phyloP scores from a whole-genome alignment of 2,113 vertebrate species.

The Oncorhynchus nerka region DNA sequence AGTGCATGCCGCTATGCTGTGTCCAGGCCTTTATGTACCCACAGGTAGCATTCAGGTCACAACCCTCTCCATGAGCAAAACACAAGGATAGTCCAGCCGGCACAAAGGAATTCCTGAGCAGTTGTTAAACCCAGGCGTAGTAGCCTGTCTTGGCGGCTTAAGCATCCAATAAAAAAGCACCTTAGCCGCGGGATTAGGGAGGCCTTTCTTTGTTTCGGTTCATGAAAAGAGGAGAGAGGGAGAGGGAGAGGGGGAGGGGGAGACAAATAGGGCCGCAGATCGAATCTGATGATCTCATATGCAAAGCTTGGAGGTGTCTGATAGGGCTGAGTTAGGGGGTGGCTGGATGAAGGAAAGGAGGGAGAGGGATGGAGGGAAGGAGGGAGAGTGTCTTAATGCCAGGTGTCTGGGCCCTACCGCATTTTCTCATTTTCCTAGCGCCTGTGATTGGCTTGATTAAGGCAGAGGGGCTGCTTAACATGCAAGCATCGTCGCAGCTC shows the following conservation, averaged over 20 bases:
- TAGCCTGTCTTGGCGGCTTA: conserved; percentile 49
- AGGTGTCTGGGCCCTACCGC: conserved; percentile 60
- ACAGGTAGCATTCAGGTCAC: conserved; percentile 45
- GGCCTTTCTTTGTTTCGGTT: conserved; percentile 67
- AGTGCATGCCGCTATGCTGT: conserved; percentile 21
- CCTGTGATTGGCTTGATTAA: conserved; percentile 60
- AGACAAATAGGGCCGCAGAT: conserved; percentile 55
- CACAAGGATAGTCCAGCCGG: conserved; percentile 7
- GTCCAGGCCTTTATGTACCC: conserved; percentile 43
- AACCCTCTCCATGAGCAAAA: conserved; percentile 20
- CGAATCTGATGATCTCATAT: conserved; percentile 59
- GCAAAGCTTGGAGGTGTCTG: conserved; percentile 54
- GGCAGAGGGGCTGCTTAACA: conserved; percentile 61
- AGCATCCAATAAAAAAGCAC: conserved; percentile 64
- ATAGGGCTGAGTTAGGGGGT: conserved; percentile 9
- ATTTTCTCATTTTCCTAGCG: conserved; percentile 59
- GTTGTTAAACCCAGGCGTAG: conserved; percentile 24
- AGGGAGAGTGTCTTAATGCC: conserved; percentile 55
- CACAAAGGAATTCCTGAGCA: conserved; percentile 29
- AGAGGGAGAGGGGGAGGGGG: conserved; percentile 29
- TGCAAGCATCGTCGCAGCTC: conserved; percentile 57
- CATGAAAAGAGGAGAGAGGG: conserved; percentile 56
- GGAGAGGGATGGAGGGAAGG: conserved; percentile 5
- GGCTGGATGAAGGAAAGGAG: conserved; percentile 15
- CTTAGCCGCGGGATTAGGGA: conserved; percentile 65